A percentile compares a stretch with the other conserved stretches of the same genome.
phyloP scores from a whole-genome alignment of 2,888 invertebrate species.

The Conomelus anceps region DNA sequence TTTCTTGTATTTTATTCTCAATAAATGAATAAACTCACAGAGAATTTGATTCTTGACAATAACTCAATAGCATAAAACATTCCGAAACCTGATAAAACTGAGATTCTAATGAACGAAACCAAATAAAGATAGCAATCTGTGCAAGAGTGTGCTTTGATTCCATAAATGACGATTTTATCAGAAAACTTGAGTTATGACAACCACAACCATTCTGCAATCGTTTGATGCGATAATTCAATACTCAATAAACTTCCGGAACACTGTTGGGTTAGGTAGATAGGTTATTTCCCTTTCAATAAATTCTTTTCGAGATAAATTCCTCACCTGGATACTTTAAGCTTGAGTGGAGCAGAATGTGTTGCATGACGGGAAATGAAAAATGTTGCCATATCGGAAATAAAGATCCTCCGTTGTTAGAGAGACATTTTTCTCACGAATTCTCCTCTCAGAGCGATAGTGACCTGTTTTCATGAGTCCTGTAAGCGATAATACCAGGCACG shows the following conservation, averaged over 20 bases:
- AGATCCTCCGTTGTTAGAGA: neutral
- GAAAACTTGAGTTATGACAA: no score
- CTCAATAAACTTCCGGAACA: neutral
- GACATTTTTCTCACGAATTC: neutral
- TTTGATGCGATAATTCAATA: neutral
- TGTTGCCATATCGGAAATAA: neutral
- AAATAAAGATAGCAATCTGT: no score
- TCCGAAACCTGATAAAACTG: no score
- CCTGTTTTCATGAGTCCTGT: neutral
- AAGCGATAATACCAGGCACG: neutral
- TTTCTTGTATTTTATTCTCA: no score
- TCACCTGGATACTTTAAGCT: neutral
- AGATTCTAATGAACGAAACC: no score
- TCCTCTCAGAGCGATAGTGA: neutral
- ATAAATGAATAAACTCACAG: no score
- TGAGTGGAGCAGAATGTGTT: neutral
- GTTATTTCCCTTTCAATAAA: neutral
- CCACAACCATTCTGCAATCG: no score
- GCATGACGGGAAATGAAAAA: neutral
- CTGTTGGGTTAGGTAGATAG: neutral
- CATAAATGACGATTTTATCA: no score
- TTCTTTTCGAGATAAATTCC: neutral
- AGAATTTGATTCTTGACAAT: no score
- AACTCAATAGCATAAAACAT: no score
- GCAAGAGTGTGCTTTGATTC: no score